phyloP scores from a whole-genome alignment of 2,797 vertebrate genomes.

The Pogoniulus pusillus region DNA sequence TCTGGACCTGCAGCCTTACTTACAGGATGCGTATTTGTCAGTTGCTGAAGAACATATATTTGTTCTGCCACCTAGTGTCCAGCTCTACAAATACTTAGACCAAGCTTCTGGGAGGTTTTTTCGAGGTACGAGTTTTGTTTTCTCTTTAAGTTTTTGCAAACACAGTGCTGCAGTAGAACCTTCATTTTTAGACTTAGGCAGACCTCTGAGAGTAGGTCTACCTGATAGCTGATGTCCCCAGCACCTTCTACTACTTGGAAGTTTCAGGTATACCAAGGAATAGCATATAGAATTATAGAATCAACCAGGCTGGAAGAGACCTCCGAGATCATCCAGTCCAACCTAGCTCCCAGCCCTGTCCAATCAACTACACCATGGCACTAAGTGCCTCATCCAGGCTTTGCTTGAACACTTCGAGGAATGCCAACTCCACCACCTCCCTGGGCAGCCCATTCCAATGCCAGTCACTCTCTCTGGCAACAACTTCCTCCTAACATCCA shows the following conservation, averaged over 20 bases:
- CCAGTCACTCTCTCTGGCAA: too few relatives aligned
- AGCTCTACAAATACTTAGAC: background rate
- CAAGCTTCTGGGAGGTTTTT: background rate
- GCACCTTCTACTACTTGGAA: background rate
- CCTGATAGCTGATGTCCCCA: too few relatives aligned
- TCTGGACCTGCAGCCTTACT: background rate
- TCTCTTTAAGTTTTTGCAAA: background rate
- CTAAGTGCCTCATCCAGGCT: too few relatives aligned
- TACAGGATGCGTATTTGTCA: rapidly evolving
- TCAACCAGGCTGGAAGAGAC: too few relatives aligned
- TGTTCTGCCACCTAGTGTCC: conserved; percentile 63
- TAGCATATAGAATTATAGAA: too few relatives aligned
- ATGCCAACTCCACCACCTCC: too few relatives aligned
- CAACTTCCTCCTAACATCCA: too few relatives aligned
- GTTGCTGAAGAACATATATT: background rate
- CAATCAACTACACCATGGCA: too few relatives aligned
- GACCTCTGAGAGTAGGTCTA: background rate
- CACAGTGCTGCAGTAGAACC: background rate
- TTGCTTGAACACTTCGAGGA: too few relatives aligned
- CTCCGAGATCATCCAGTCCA: too few relatives aligned
- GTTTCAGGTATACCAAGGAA: background rate
- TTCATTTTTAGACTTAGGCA: background rate
- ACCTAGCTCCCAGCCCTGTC: too few relatives aligned
- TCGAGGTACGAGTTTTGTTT: background rate
- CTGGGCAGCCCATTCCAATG: too few relatives aligned